Percentiles rank a stretch among this genome's conserved stretches.
These are phyloP conservation scores for Stercorarius parasiticus DNA, from an alignment of 2,113 vertebrate genomes.

Conservation along the genomic window DNA sequence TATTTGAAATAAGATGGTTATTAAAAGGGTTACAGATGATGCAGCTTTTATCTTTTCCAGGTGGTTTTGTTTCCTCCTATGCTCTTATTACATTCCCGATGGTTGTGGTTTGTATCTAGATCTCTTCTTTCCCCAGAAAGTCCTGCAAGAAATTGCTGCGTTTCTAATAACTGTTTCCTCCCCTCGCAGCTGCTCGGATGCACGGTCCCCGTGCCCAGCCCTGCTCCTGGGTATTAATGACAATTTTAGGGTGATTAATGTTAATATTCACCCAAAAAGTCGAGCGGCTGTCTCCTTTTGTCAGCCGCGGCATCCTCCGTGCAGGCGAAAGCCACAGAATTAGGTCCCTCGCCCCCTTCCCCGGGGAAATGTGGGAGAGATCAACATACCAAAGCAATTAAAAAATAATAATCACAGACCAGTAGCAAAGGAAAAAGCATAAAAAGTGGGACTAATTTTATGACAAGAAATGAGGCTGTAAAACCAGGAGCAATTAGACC, in stretches of 20 bases:
- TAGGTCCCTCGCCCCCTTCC: not conserved
- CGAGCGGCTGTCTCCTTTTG: accelerated
- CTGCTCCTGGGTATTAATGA: not conserved
- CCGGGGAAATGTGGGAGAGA: not conserved
- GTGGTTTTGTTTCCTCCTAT: not conserved
- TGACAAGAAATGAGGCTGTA: constrained; percentile 51
- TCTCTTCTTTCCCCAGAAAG: not conserved
- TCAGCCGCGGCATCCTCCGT: accelerated
- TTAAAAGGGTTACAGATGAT: not conserved
- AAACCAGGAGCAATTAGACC: constrained; percentile 61
- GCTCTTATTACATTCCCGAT: not conserved
- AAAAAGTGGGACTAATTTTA: constrained; percentile 48
- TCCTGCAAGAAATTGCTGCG: accelerated
- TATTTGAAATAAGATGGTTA: not conserved
- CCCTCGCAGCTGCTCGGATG: accelerated
- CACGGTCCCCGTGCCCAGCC: not conserved
- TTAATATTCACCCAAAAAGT: not conserved
- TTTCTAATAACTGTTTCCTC: accelerated
- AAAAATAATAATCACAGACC: constrained; percentile 36
- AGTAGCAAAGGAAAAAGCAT: constrained; percentile 11
- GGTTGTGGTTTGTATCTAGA: not conserved
- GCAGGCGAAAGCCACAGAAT: accelerated
- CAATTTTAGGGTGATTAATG: not conserved
- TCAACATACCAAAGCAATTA: constrained; percentile 34
- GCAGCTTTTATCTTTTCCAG: not conserved